phyloP scores from a whole-genome alignment of 2,113 vertebrate species.

The Caretta caretta region DNA sequence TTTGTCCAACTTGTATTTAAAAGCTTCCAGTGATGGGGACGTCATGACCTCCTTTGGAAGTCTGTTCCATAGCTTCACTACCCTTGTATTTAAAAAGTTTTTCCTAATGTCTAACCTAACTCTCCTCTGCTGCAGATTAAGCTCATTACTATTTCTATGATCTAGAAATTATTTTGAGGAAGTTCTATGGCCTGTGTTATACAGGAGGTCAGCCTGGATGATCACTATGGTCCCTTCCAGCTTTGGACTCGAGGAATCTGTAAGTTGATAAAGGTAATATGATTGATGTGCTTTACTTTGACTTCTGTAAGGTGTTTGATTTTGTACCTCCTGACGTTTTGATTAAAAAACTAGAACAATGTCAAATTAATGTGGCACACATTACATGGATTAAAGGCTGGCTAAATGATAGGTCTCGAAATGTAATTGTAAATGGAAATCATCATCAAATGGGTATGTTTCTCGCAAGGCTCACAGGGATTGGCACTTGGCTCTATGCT shows the following conservation, averaged over 20 bases:
- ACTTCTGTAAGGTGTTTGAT: background rate
- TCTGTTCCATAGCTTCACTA: background rate
- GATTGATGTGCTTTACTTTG: background rate
- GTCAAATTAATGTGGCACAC: background rate
- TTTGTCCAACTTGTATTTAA: background rate
- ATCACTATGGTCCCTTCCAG: background rate
- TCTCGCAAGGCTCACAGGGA: background rate
- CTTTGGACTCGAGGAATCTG: background rate
- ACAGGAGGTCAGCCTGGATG: background rate
- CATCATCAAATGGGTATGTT: background rate
- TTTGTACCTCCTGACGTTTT: background rate
- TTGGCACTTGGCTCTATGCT: background rate
- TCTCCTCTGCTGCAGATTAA: background rate
- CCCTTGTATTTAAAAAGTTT: background rate
- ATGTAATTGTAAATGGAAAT: background rate
- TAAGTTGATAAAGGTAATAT: background rate
- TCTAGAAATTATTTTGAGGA: background rate
- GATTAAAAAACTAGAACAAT: background rate
- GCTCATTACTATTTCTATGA: background rate
- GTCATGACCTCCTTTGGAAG: background rate
- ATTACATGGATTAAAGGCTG: background rate
- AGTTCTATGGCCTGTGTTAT: background rate
- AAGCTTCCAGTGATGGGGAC: background rate
- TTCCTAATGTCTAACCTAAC: background rate
- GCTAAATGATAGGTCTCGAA: background rate